These are phyloP conservation scores for Condylura cristata DNA, from an alignment of 2,113 vertebrate species.

Conservation along the genomic window DNA sequence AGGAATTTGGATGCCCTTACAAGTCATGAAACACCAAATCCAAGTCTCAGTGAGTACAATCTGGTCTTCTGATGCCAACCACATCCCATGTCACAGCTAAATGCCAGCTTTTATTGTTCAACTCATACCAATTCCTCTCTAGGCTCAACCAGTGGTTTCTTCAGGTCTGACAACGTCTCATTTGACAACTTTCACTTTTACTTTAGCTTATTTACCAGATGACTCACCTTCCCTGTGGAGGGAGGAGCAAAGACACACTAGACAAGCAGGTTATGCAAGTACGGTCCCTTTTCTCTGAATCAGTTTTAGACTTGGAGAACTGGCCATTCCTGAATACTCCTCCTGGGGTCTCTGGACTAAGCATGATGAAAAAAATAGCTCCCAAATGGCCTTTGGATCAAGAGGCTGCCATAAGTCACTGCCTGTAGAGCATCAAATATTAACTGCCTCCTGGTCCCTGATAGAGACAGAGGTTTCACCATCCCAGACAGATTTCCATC, in stretches of 20 bases:
- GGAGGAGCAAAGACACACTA: neutral
- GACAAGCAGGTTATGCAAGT: neutral
- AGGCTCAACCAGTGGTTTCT: neutral
- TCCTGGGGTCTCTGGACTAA: neutral
- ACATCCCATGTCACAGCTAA: neutral
- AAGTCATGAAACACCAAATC: neutral
- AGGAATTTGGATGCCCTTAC: neutral
- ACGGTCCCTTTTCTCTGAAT: neutral
- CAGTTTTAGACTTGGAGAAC: neutral
- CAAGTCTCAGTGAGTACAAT: neutral
- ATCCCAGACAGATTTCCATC: too few relatives aligned
- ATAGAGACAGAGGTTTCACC: too few relatives aligned
- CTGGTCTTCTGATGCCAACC: neutral
- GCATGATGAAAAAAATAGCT: neutral
- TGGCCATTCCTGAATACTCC: neutral
- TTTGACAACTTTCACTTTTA: neutral
- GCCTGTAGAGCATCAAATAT: neutral
- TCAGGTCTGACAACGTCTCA: neutral
- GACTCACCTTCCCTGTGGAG: neutral
- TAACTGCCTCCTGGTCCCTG: neutral
- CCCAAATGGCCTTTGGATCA: neutral
- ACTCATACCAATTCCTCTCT: neutral
- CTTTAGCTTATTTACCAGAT: neutral
- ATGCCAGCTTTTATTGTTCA: neutral
- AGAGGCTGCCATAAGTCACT: too few relatives aligned